A percentile compares a stretch with the other conserved stretches of the same genome.
phyloP scores from a whole-genome alignment of 2,113 vertebrate genomes.

The Pogonocichla stellata region DNA sequence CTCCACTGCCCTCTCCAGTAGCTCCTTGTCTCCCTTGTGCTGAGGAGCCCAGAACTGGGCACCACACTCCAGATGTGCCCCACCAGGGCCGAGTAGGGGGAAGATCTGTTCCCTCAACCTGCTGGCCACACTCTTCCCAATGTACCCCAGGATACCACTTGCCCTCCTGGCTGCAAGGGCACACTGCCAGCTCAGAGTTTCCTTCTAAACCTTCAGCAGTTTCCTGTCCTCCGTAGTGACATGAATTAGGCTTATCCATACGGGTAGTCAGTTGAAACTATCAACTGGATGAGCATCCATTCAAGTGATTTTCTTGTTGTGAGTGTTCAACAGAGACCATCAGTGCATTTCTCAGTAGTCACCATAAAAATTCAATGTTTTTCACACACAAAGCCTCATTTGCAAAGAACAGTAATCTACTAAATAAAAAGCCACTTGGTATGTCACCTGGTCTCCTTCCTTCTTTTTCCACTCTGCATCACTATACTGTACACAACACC shows the following conservation, averaged over 20 bases:
- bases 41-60: not conserved
- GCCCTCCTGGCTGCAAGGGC: not conserved
- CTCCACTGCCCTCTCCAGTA: not conserved
- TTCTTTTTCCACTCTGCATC: not conserved
- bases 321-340: not conserved
- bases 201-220: not conserved
- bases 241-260: not conserved
- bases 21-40: too few relatives aligned
- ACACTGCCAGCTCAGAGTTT: not conserved
- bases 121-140: not conserved
- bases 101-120: accelerated
- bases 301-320: not conserved
- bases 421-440: not conserved
- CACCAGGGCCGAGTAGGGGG: accelerated
- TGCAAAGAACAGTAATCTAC: not conserved
- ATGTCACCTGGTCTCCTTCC: not conserved
- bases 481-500: not conserved
- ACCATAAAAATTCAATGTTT: not conserved
- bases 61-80: not conserved
- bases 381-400: not conserved
- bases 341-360: not conserved
- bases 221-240: not conserved
- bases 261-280: not conserved
- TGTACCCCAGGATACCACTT: not conserved
- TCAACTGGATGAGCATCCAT: not conserved